Evolutionary conservation across 2,797 vertebrate species (phyloP), one percentile per base, ranked within the genome.

Genomic region (Anabacerthia variegaticeps): DNA sequence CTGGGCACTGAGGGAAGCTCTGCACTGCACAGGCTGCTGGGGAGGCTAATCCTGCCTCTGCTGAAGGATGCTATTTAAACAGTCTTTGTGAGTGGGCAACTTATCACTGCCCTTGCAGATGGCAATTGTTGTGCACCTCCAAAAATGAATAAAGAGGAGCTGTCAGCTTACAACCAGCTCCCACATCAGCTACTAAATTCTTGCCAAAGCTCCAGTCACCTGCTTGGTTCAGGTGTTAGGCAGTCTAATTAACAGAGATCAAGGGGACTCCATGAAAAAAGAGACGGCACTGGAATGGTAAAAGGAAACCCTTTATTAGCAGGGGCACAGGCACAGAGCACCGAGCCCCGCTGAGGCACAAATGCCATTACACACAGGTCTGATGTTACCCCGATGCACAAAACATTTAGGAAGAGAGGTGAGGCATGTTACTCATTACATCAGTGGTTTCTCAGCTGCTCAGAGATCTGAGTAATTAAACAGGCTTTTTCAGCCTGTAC

Each of bases 231-330:
- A 85, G 92, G 95, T 79, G 74, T 80, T 86, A 81, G 93, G 81
- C 77, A 91, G 61, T 51, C 76, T 83, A 73, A 93, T 95, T 95
- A 95, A 77, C 56, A 43, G 67, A 86, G 87, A 95, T 96, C 92
- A 95, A 77, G 91, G 72, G 76, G 73, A 14, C 82, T 84, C 32
- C 3, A 28, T 58, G 82, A 62, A 56, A 56, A 92, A 87, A 56
- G 54, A 52, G 52, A 12, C 84, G 41, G 61, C 62, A 1, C 27
- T 55, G 65, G 44, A 78, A 48, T 18, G 81, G 86, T 41, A 20
- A 63, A 79, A 88, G 54, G 71, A 74, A 72, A 27, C 16, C 67
- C 85, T 95, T 94, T 88, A 82, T 96, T 67, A 76, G 52, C 75
- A 58, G 87, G 58, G 87, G 79, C 87, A 76, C 65, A 43, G 9